A percentile compares a stretch with the other conserved stretches of the same genome.
Conservation (phyloP, 2,797 vertebrate species). For the Gallirallus australis region DNA sequence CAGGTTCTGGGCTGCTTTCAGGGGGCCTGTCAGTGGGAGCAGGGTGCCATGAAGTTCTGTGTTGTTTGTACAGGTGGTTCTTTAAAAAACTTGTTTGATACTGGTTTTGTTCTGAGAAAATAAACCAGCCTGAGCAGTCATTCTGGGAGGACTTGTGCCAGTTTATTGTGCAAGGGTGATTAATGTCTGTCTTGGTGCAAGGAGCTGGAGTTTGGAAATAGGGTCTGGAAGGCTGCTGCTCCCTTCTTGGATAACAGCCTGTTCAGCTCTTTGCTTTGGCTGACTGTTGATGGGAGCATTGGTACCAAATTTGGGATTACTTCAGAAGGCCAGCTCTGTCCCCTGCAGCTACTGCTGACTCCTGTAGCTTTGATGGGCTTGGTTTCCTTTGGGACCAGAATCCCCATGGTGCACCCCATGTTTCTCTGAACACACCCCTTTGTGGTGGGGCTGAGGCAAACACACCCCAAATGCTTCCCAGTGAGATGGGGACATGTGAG, state of each 20-base stretch:
- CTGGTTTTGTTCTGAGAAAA: conserved; percentile 37
- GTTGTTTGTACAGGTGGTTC: background rate
- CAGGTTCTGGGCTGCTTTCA: background rate
- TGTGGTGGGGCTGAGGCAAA: background rate
- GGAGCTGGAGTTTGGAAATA: background rate
- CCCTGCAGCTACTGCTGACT: background rate
- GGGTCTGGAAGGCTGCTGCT: background rate
- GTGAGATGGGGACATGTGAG: background rate
- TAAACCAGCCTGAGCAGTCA: conserved; percentile 18
- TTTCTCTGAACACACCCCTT: background rate
- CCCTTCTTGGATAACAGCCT: background rate
- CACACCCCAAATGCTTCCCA: background rate
- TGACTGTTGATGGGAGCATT: background rate
- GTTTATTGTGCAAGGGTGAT: conserved; percentile 8
- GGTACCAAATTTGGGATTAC: background rate
- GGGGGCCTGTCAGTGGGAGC: background rate
- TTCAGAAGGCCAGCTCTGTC: background rate
- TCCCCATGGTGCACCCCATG: rapidly evolving
- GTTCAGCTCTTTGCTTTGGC: conserved; percentile 2
- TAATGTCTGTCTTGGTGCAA: background rate
- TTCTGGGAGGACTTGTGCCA: background rate
- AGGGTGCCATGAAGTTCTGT: background rate
- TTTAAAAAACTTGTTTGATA: background rate
- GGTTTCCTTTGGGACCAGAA: background rate
- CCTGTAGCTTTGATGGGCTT: background rate